phyloP scores from a whole-genome alignment of 2,113 vertebrate genomes.

The Cisticola juncidis region DNA sequence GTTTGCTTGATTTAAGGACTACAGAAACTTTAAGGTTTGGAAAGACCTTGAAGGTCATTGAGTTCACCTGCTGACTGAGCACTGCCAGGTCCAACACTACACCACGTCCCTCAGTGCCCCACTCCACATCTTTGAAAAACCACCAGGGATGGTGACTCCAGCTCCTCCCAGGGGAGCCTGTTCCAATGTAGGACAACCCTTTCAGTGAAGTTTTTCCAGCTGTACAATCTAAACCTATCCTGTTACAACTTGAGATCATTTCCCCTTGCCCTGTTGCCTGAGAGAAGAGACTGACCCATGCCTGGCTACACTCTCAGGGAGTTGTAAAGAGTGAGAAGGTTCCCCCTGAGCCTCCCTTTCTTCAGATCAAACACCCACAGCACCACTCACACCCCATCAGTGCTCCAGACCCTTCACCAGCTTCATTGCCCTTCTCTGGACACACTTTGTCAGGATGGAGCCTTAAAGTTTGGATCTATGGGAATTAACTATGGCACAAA shows the following conservation, averaged over 20 bases:
- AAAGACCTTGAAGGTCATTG: background rate
- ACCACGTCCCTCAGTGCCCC: background rate
- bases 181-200: background rate
- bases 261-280: background rate
- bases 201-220: background rate
- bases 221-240: background rate
- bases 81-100: background rate
- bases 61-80: background rate
- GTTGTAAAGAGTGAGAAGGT: too few relatives aligned
- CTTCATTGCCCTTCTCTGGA: background rate
- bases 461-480: background rate
- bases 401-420: background rate
- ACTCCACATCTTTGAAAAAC: background rate
- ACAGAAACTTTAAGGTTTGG: background rate
- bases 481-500: background rate
- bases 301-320: background rate
- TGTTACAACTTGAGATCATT: background rate
- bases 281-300: background rate
- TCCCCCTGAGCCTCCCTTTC: background rate
- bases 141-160: background rate
- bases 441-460: background rate
- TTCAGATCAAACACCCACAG: background rate
- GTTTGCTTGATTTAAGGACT: background rate
- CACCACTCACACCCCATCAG: background rate
- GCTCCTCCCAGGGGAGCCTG: background rate